Conservation (phyloP, 2,888 invertebrate genomes). For the Eucera pruinosa region DNA sequence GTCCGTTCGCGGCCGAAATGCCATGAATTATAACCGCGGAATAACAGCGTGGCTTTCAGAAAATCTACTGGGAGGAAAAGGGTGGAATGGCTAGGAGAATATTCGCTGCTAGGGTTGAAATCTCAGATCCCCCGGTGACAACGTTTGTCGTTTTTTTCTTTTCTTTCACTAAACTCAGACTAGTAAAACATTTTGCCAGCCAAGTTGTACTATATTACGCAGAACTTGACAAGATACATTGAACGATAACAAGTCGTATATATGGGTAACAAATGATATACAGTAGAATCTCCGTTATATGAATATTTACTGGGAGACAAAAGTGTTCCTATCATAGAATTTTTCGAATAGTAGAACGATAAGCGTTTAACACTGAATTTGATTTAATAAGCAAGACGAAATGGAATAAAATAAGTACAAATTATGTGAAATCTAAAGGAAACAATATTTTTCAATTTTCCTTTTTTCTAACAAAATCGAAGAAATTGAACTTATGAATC, state of each 20-base stretch:
- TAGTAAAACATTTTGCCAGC: constrained; percentile 22
- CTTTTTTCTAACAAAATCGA: too few species aligned
- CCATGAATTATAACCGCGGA: constrained; percentile 72
- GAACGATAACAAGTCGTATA: background rate
- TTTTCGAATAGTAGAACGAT: too few species aligned
- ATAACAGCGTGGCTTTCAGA: constrained; percentile 68
- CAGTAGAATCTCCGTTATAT: too few species aligned
- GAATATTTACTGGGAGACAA: too few species aligned
- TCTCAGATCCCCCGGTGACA: constrained; percentile 61
- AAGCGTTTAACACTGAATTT: too few species aligned
- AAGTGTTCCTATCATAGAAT: too few species aligned
- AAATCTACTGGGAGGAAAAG: constrained; percentile 58
- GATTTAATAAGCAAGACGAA: too few species aligned
- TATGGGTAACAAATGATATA: background rate
- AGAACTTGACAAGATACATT: background rate
- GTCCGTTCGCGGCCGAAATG: constrained; percentile 62
- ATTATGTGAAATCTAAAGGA: too few species aligned
- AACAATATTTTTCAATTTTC: too few species aligned
- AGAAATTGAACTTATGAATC: too few species aligned
- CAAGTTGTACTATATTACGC: background rate
- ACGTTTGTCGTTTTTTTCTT: constrained; percentile 27
- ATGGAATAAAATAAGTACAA: too few species aligned
- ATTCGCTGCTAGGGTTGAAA: constrained; percentile 44
- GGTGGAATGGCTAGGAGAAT: constrained; percentile 33
- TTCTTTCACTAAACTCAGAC: constrained; percentile 5